A percentile compares a stretch with the other conserved stretches of the same genome.
phyloP scores from a whole-genome alignment of 2,113 vertebrate genomes.

The Stomatorhinus ivindoensis region DNA sequence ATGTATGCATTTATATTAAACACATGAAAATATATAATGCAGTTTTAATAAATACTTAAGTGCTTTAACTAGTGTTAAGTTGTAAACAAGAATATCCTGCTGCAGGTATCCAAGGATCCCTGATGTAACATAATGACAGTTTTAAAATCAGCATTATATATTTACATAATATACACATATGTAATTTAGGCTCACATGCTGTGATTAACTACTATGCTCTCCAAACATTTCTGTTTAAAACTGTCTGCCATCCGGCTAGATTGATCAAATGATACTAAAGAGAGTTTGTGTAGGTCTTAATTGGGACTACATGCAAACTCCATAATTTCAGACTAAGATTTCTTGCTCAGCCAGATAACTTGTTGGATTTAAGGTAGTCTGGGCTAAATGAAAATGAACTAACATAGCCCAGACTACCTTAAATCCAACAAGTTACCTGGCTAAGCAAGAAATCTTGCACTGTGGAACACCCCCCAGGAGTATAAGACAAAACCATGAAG shows the following conservation, averaged over 20 bases:
- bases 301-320: neutral
- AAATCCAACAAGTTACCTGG: neutral
- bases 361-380: neutral
- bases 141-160: neutral
- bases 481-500: neutral
- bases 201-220: constrained; percentile 29
- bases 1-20: neutral
- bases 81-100: constrained; percentile 30
- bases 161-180: neutral
- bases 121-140: constrained; percentile 25
- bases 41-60: neutral
- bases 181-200: neutral
- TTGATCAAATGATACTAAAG: constrained; percentile 34
- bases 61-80: neutral
- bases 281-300: constrained; percentile 2
- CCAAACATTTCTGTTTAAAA: constrained; percentile 43
- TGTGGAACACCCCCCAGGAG: neutral
- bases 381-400: neutral
- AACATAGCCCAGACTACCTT: neutral
- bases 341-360: neutral
- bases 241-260: constrained; percentile 47
- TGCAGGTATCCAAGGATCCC: constrained; percentile 38
- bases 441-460: neutral
- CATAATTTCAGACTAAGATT: neutral
- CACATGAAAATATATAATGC: neutral